Percentiles rank a stretch among this genome's conserved stretches.
Conservation (phyloP, 2,797 vertebrate genomes). For the Paguma larvata region DNA sequence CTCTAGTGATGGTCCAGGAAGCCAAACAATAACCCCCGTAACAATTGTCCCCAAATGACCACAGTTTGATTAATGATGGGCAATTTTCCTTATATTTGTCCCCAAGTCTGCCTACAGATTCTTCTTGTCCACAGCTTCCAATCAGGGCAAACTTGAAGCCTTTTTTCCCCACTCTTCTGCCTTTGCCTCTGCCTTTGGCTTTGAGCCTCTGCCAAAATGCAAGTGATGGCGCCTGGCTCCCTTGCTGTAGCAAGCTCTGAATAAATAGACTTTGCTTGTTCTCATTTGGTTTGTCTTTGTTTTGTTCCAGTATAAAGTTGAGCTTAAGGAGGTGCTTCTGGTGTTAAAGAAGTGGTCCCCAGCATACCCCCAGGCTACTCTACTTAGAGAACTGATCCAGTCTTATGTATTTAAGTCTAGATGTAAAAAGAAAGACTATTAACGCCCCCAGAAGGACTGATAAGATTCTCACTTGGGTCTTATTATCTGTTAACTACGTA, state of each 20-base stretch:
- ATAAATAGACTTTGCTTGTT: constrained; percentile 22
- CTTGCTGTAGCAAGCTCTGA: neutral
- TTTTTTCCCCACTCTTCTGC: neutral
- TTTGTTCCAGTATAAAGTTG: constrained; percentile 9
- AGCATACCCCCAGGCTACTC: neutral
- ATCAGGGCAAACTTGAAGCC: neutral
- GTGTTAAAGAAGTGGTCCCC: neutral
- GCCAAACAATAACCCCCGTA: neutral
- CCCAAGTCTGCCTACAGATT: neutral
- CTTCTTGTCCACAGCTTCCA: neutral
- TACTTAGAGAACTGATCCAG: neutral
- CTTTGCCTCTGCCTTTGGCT: neutral
- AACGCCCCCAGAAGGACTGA: neutral
- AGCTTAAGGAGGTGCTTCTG: neutral
- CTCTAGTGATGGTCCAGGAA: neutral
- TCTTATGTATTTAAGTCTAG: neutral
- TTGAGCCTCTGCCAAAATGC: constrained; percentile 22
- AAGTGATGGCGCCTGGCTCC: neutral
- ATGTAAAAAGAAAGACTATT: neutral
- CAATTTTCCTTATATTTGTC: neutral
- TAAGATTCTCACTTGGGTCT: neutral
- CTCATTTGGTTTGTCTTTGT: constrained; percentile 25
- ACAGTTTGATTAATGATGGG: constrained; percentile 28
- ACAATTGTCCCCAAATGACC: neutral
- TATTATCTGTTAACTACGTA: neutral